These are phyloP conservation scores for Pentamera pediparva DNA, from an alignment of 53 echinoderm and acorn worm species.

Conservation along the genomic window DNA sequence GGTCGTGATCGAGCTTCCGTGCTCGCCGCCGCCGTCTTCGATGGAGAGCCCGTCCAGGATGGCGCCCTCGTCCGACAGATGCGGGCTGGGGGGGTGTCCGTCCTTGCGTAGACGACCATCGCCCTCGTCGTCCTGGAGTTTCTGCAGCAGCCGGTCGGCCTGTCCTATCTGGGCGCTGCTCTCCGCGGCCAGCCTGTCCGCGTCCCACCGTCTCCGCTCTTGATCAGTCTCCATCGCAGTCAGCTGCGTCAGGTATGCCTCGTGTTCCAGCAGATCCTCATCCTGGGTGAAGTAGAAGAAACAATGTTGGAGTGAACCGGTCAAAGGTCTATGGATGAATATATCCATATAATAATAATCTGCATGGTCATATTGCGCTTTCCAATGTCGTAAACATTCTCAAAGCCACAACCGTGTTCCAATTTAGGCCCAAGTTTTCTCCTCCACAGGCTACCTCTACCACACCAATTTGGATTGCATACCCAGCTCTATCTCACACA, in stretches of 20 bases:
- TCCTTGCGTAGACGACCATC: background rate
- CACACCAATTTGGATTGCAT: too few relatives aligned
- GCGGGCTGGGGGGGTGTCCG: slow-evolving; percentile 39
- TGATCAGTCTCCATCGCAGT: slow-evolving; percentile 15
- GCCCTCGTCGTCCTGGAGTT: slow-evolving; percentile 3
- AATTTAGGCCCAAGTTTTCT: too few relatives aligned
- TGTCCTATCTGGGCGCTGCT: slow-evolving; percentile 7
- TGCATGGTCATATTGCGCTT: too few relatives aligned
- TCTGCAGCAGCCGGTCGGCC: slow-evolving; percentile 9
- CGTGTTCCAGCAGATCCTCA: slow-evolving; percentile 47
- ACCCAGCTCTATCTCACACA: too few relatives aligned
- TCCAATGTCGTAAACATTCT: too few relatives aligned
- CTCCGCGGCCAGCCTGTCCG: background rate
- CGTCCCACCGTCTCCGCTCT: slow-evolving; percentile 20
- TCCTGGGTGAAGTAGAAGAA: background rate
- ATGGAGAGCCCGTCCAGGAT: slow-evolving; percentile 58
- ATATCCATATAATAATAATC: too few relatives aligned
- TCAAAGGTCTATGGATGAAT: too few relatives aligned
- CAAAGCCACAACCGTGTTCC: too few relatives aligned
- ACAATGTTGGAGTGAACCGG: too few relatives aligned
- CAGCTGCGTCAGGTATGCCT: slow-evolving; percentile 33
- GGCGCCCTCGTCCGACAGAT: slow-evolving; percentile 67
- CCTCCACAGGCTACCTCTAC: too few relatives aligned
- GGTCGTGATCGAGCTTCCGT: slow-evolving; percentile 57
- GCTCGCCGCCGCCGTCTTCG: slow-evolving; percentile 46